Conservation (phyloP, 2,797 vertebrate species). For the Tangara arthus region DNA sequence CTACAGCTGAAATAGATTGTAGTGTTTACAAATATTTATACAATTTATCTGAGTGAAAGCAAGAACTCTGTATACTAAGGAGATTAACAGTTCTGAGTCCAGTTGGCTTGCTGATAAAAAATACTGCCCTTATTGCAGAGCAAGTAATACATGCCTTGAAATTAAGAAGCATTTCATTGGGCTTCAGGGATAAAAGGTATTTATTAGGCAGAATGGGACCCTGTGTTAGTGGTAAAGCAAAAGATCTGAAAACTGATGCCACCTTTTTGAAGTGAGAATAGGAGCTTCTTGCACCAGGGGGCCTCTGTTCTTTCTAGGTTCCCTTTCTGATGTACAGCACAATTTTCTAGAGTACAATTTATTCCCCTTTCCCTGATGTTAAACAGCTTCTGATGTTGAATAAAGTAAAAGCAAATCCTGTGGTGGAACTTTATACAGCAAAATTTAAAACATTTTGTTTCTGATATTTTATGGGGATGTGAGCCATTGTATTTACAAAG, state of each 20-base stretch:
- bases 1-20: conserved; percentile 56
- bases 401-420: conserved; percentile 53
- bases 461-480: conserved; percentile 19
- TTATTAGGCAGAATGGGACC: conserved; percentile 32
- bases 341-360: conserved; percentile 37
- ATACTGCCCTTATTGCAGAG: neutral
- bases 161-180: conserved; percentile 42
- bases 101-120: neutral
- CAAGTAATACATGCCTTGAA: conserved; percentile 24
- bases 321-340: conserved; percentile 44
- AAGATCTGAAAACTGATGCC: conserved; percentile 44
- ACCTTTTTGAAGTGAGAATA: conserved; percentile 40
- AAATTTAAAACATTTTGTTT: conserved; percentile 49
- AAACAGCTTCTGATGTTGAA: conserved; percentile 31
- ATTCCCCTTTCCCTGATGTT: conserved; percentile 14
- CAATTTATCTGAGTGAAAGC: conserved; percentile 47
- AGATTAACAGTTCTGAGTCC: conserved; percentile 14
- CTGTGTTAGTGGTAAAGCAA: neutral
- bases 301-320: conserved; percentile 35
- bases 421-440: neutral
- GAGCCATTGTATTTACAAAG: conserved; percentile 36
- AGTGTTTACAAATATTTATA: conserved; percentile 66
- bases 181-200: conserved; percentile 43
- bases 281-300: conserved; percentile 9
- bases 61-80: conserved; percentile 15